Evolutionary conservation across 2,888 invertebrate species (phyloP).

Genomic region (Apeira syringaria): DNA sequence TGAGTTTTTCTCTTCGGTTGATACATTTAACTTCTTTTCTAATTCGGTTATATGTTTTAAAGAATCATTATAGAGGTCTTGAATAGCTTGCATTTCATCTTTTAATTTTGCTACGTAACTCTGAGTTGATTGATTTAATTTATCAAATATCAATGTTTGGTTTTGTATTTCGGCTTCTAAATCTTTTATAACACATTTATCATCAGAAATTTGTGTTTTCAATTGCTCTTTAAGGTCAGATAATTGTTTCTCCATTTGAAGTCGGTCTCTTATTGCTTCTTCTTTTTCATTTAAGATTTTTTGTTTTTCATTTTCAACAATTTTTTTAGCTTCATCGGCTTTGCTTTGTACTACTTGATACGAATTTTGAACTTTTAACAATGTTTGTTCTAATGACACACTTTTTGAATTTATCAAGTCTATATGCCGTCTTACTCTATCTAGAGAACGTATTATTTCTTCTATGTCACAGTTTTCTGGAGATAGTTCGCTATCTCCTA

Average conservation of each 20-base stretch:
- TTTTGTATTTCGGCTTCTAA: conserved; percentile 62
- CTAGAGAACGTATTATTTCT: conserved; percentile 54
- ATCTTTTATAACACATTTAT: conserved; percentile 56
- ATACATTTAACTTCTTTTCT: conserved; percentile 41
- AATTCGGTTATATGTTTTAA: conserved; percentile 43
- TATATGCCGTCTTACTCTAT: conserved; percentile 52
- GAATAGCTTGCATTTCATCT: conserved; percentile 52
- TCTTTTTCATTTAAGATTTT: conserved; percentile 69
- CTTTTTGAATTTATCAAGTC: conserved; percentile 50
- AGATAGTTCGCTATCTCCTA: conserved; percentile 57
- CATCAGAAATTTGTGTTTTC: conserved; percentile 49
- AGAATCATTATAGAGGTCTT: conserved; percentile 52
- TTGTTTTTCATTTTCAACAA: conserved; percentile 68
- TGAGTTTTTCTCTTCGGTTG: conserved; percentile 39
- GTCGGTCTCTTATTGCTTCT: conserved; percentile 56
- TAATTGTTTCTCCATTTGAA: conserved; percentile 54
- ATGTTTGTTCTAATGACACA: conserved; percentile 53
- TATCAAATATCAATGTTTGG: conserved; percentile 61
- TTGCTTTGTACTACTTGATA: conserved; percentile 65
- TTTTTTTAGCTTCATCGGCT: conserved; percentile 68
- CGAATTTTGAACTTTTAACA: conserved; percentile 62
- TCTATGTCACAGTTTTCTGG: conserved; percentile 49
- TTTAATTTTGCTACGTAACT: conserved; percentile 55
- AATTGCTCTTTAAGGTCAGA: conserved; percentile 49
- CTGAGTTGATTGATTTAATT: conserved; percentile 54